A percentile compares a stretch with the other conserved stretches of the same genome.
Evolutionary conservation across 2,888 invertebrate species (phyloP).

Genomic region (Drosophila niveifrons): DNA sequence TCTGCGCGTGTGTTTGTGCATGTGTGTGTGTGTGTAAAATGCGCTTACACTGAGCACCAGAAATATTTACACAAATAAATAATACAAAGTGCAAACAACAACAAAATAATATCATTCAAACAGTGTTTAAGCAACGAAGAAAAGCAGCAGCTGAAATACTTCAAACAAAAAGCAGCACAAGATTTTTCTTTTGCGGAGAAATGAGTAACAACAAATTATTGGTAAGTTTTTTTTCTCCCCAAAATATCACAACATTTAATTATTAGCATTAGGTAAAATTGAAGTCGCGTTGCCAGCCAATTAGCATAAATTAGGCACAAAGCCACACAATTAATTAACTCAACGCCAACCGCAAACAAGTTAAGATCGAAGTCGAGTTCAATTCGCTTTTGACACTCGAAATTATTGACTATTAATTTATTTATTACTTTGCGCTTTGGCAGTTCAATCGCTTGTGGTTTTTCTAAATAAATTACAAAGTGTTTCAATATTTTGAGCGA

Average conservation of each 20-base stretch:
- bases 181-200: slow-evolving; percentile 79
- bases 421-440: slow-evolving; percentile 45
- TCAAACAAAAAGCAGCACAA: slow-evolving; percentile 45
- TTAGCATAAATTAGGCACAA: slow-evolving; percentile 21
- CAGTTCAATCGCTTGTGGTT: slow-evolving; percentile 1
- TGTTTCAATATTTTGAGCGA: slow-evolving; percentile 6
- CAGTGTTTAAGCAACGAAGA: slow-evolving; percentile 42
- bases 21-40: slow-evolving; percentile 58
- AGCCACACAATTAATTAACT: slow-evolving; percentile 31
- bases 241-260: neutral
- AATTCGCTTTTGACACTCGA: slow-evolving; percentile 8
- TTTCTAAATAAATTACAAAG: neutral
- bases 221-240: slow-evolving; percentile 75
- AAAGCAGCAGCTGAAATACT: slow-evolving; percentile 28
- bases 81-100: slow-evolving; percentile 58
- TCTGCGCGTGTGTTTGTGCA: slow-evolving; percentile 17
- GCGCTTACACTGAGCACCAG: slow-evolving; percentile 60
- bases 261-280: slow-evolving; percentile 9
- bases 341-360: slow-evolving; percentile 54
- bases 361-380: slow-evolving; percentile 10
- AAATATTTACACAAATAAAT: slow-evolving; percentile 54
- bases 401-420: slow-evolving; percentile 32
- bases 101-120: neutral
- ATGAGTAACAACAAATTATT: slow-evolving; percentile 81
- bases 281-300: slow-evolving; percentile 22